Evolutionary conservation across 2,797 vertebrate species (phyloP).

Genomic region (Amniataba percoides): DNA sequence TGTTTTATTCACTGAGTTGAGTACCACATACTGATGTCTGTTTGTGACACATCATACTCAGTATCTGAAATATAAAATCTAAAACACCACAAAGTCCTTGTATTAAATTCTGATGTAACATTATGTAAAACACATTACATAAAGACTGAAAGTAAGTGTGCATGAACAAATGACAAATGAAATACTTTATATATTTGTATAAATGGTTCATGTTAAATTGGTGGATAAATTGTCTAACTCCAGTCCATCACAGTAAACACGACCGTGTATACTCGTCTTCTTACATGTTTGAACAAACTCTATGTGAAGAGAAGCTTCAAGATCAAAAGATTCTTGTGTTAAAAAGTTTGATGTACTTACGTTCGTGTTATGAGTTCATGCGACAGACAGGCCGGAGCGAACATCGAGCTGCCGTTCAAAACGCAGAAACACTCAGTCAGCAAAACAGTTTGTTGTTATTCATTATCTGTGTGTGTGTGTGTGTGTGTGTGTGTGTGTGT

Average conservation of each 20-base stretch:
- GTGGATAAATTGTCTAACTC: neutral
- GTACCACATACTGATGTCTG: too few species aligned
- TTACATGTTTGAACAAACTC: neutral
- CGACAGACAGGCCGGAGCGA: slow-evolving; percentile 94
- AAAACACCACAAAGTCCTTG: too few species aligned
- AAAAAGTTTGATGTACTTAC: slow-evolving; percentile 80
- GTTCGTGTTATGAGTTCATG: slow-evolving; percentile 94
- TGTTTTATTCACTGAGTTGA: too few species aligned
- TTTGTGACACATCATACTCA: too few species aligned
- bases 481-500: slow-evolving; percentile 30
- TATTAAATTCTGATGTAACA: too few species aligned
- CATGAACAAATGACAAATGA: neutral
- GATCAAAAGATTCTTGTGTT: neutral
- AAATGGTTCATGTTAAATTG: neutral
- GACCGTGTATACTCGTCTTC: neutral
- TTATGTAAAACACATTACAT: neutral
- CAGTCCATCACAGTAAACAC: neutral
- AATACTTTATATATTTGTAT: neutral
- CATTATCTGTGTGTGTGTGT: neutral
- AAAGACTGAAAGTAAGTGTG: neutral
- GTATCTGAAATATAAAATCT: too few species aligned
- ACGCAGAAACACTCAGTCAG: slow-evolving; percentile 30
- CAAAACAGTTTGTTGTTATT: neutral
- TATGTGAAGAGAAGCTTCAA: neutral
- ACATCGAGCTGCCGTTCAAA: slow-evolving; percentile 88